Base-by-base conservation (phyloP, 2,113 vertebrate species). In the Paradoxurus hermaphroditus region DNA sequence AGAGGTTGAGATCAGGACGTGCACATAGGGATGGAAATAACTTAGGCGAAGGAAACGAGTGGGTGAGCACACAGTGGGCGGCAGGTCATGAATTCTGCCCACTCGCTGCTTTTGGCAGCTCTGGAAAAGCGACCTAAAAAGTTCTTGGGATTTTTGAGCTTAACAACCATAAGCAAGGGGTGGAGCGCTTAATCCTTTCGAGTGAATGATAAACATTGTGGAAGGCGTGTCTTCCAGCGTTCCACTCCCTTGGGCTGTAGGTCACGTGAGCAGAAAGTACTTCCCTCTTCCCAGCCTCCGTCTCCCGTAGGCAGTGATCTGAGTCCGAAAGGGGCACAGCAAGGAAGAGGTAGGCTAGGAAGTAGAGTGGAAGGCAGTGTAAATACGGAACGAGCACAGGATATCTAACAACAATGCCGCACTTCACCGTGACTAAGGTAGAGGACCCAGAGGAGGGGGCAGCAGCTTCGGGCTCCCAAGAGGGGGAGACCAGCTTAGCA, bases 391-490 rank as follows among this genome's bases (percentile, higher is more conserved):
- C 79, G 53, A 89, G 73, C 70, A 1, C 73, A 34, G 72, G 23
- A 41, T 75, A 91, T 86, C 83, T 79, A 13, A 11, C 44, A 78
- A 53, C 90, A 84, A 99, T 99, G 98, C 98, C 98, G 12, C 98
- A 98, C 84, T 99, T 99, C 23, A 99, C 98, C 0, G 98, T 99
- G 70, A 99, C 98, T 6, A 98, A 98, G 73, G 98, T 99, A 12
- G 98, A 98, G 31, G 98, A 98, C 77, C 27, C 96, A 10, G 98
- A 98, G 85, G 96, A 98, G 86, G 96, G 96, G 56, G 56, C 84
- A 2, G 85, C 86, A 11, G 91, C 93, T 49, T 59, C 86, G 0
- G 31, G 29, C 49, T 81, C 79, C 67, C 90, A 3, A 29, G 96
- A 87, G 4, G 83, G 73, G 62, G 97, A 91, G 56, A 15, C 88